phyloP scores from a whole-genome alignment of 1,140 invertebrate genomes.

The honey bee (Apis mellifera) region Amel_HAv3.1 CM009939.2:8798001-8798500 shows the following conservation, averaged over 20 bases:
- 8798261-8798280: conserved; percentile 17
- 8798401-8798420: not conserved
- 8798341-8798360: not conserved
- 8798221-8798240: not conserved
- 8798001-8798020: too few species aligned
- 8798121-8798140: not conserved
- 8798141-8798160: not conserved
- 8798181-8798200: too few species aligned
- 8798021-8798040: not conserved
- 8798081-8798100: not conserved
- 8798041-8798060: not conserved
- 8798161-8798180: not conserved
- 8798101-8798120: too few species aligned
- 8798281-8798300: not conserved
- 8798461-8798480: not conserved
- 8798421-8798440: not conserved
- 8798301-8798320: not conserved
- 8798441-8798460: not conserved
- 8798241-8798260: not conserved
- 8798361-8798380: not conserved
- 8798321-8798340: not conserved
- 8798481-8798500: not conserved
- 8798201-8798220: not conserved
- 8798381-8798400: not conserved
- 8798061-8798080: not conserved